Conservation (phyloP, 2,797 vertebrate species). For the Ispidina lecontei region DNA sequence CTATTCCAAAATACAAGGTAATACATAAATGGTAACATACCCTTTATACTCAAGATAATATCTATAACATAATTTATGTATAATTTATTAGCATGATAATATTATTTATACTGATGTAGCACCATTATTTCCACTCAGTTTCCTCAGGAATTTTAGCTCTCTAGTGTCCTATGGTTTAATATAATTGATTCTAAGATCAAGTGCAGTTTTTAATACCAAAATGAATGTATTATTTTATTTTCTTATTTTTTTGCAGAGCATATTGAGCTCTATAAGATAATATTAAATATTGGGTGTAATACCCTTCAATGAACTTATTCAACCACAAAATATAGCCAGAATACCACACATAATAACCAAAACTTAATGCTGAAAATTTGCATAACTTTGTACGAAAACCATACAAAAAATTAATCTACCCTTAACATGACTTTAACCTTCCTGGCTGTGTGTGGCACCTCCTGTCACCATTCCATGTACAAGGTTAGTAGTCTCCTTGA, state of each 20-base stretch:
- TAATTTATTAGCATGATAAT: neutral
- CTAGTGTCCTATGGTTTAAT: neutral
- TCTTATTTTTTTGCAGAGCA: neutral
- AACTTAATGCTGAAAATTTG: neutral
- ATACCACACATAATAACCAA: neutral
- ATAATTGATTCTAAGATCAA: neutral
- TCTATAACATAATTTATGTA: neutral
- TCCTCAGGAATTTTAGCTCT: neutral
- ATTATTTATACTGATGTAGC: neutral
- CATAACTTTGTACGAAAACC: neutral
- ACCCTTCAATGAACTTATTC: neutral
- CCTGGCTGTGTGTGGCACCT: neutral
- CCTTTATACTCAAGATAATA: neutral
- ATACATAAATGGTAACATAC: neutral
- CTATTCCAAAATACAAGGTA: conserved; percentile 98
- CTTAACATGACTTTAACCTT: neutral
- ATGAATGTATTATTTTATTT: neutral
- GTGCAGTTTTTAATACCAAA: neutral
- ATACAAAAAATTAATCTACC: neutral
- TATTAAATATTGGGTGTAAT: neutral
- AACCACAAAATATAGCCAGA: neutral
- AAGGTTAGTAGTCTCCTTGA: neutral
- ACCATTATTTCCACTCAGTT: neutral
- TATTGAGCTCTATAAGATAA: neutral
- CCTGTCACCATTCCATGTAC: neutral